These are phyloP conservation scores for Pteria penguin DNA, from an alignment of 2,888 invertebrate genomes.

Conservation along the genomic window DNA sequence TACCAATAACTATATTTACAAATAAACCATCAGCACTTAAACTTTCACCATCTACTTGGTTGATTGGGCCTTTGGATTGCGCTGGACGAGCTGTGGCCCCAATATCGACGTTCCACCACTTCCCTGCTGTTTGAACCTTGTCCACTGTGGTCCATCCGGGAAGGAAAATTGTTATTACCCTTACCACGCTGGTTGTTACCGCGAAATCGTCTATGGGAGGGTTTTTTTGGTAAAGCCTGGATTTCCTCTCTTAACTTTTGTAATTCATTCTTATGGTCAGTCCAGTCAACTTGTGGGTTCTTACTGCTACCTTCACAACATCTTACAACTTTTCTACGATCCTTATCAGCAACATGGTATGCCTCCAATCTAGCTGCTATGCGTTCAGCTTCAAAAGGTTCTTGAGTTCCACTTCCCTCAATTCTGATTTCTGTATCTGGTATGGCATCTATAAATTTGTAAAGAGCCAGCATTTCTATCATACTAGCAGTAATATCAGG, in stretches of 20 bases:
- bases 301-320: background rate
- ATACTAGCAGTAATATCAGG: background rate
- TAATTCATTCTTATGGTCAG: background rate
- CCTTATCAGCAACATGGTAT: background rate
- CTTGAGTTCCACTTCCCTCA: background rate
- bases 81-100: background rate
- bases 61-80: background rate
- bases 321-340: background rate
- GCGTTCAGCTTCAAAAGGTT: background rate
- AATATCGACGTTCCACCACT: background rate
- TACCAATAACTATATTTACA: no score
- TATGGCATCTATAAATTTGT: background rate
- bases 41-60: background rate
- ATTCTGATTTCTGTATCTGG: background rate
- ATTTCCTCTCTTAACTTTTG: background rate
- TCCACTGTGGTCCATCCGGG: background rate
- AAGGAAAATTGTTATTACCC: no score
- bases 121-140: background rate
- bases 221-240: no score
- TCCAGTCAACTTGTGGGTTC: background rate
- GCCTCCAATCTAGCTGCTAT: background rate
- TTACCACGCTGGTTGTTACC: no score
- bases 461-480: background rate
- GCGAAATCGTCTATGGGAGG: no score
- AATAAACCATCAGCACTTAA: background rate